Evolutionary conservation across 2,113 vertebrate genomes (phyloP).

Genomic region (Paramormyrops kingsleyae): DNA sequence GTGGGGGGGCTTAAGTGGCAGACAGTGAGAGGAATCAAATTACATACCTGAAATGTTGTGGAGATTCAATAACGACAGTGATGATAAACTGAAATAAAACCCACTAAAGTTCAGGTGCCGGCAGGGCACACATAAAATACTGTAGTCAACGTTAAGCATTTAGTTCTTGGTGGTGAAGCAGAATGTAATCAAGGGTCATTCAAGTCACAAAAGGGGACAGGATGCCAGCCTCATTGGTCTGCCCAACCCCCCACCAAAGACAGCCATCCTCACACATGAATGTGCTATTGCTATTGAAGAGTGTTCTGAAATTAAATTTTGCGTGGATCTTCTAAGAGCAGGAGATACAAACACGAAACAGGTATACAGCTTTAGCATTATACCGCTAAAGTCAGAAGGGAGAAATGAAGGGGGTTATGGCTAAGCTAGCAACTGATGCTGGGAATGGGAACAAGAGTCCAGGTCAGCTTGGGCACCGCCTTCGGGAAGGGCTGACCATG

Average conservation of each 20-base stretch:
- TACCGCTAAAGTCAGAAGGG: neutral
- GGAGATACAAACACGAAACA: slow-evolving; percentile 29
- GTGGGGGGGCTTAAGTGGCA: slow-evolving; percentile 11
- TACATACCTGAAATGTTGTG: slow-evolving; percentile 35
- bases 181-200: slow-evolving; percentile 16
- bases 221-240: neutral
- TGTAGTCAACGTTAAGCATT: slow-evolving; percentile 24
- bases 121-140: slow-evolving; percentile 28
- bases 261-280: slow-evolving; percentile 17
- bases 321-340: slow-evolving; percentile 47
- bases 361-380: neutral
- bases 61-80: neutral
- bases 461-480: neutral
- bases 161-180: slow-evolving; percentile 13
- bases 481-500: neutral
- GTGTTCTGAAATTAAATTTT: slow-evolving; percentile 51
- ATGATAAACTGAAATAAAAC: slow-evolving; percentile 6
- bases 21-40: slow-evolving; percentile 16
- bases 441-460: slow-evolving; percentile 21
- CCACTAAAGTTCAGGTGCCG: slow-evolving; percentile 13
- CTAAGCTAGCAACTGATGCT: neutral
- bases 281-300: slow-evolving; percentile 30
- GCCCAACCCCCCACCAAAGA: neutral
- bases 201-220: slow-evolving; percentile 25
- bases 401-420: neutral